Base-by-base conservation (phyloP, 2,797 vertebrate species). In the Neostethus bicornis region DNA sequence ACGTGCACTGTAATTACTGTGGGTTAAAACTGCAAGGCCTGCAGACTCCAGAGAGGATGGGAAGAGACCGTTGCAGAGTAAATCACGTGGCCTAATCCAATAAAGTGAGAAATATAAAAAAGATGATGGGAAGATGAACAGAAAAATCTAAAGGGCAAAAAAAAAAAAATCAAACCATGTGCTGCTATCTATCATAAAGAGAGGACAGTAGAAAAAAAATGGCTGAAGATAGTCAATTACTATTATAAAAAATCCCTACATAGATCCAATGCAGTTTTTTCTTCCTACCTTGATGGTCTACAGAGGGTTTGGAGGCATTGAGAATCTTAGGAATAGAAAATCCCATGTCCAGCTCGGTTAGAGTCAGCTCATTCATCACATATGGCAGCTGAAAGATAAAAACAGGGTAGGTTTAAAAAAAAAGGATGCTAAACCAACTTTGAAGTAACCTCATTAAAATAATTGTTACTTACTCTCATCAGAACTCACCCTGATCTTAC, bases 281-380 rank as follows among this genome's bases (percentile, higher is more conserved):
- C 16, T 14, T 60, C 74, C 87, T 93, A 98, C 97, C 97, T 96
- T 94, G 93, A 88, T 97, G 93, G 87, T 99, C 95, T 82, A 98
- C 80, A 17, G 93, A 93, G 48, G 97, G 96, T 79, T 94, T 93
- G 83, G 93, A 96, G 84, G 97, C 95, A 74, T 87, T 91, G 38
- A 96, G 94, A 81, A 99, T 95, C 91, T 95, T 97, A 68, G 97
- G 97, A 84, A 97, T 91, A 65, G 95, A 94, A 66, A 96, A 93
- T 55, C 97, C 97, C 97, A 99, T 98, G 87, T 99, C 97, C n/a
- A 99, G 92, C 76, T 98, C 97, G 0, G 97, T 99, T 70, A 99
- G 81, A 3, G 95, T 96, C 77, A 99, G 89, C 78, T 99, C 97
- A 62, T 99, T 99, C 97, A 99, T 99, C 54, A 99, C 96, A 83